Conservation (phyloP, 2,888 invertebrate species). For the Scaptomyza tumidula region DNA sequence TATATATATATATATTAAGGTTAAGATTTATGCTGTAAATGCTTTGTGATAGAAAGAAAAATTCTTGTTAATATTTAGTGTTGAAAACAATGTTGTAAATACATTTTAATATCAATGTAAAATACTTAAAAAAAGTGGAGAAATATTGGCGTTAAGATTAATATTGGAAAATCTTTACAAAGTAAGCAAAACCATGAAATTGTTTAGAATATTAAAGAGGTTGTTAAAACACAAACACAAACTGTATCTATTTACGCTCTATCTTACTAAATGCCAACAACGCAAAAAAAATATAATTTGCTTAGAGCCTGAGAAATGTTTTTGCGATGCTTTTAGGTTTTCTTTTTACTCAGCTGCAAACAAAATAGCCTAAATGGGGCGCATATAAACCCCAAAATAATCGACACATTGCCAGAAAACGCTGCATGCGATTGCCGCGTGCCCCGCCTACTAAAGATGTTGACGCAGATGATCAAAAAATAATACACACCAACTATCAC, state of each 20-base stretch:
- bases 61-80: neutral
- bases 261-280: conserved; percentile 66
- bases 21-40: neutral
- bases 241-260: conserved; percentile 15
- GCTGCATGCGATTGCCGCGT: conserved; percentile 67
- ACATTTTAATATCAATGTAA: too few species aligned
- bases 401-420: conserved; percentile 52
- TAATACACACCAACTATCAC: neutral
- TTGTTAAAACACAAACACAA: conserved; percentile 1
- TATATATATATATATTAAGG: neutral
- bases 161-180: neutral
- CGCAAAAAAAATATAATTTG: conserved; percentile 72
- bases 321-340: conserved; percentile 27
- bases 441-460: conserved; percentile 60
- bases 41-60: neutral
- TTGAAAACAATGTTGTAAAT: too few species aligned
- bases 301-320: conserved; percentile 56
- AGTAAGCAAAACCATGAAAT: neutral
- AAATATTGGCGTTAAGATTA: too few species aligned
- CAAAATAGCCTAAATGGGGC: conserved; percentile 65
- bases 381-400: conserved; percentile 36
- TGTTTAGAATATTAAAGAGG: neutral
- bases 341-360: conserved; percentile 24
- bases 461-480: conserved; percentile 59
- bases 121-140: too few species aligned